Percentiles rank a stretch among this genome's conserved stretches.
Conservation (phyloP, 2,888 invertebrate species). For the Melangyna quadrimaculata region DNA sequence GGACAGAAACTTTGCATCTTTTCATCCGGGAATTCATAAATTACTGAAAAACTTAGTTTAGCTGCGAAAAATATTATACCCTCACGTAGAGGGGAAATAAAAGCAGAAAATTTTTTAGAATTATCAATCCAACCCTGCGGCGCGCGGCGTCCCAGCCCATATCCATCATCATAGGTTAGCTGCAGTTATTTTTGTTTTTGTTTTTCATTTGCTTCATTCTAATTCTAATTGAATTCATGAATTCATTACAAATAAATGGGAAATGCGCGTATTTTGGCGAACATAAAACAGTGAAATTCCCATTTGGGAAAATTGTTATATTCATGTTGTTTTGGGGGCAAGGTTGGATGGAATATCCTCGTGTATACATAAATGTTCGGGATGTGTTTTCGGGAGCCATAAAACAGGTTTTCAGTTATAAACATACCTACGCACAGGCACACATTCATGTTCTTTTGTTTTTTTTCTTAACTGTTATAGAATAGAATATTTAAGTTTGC, state of each 20-base stretch:
- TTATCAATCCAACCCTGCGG: neutral
- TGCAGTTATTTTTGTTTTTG: neutral
- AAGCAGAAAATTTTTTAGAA: neutral
- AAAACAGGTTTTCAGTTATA: conserved; percentile 62
- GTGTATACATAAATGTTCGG: conserved; percentile 6
- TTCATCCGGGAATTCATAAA: no score
- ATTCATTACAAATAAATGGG: conserved; percentile 58
- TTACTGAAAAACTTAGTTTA: no score
- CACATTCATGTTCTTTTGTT: neutral
- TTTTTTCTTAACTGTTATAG: neutral
- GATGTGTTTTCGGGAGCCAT: conserved; percentile 30
- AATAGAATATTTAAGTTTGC: conserved; percentile 67
- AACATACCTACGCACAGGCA: conserved; percentile 14
- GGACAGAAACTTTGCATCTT: no score
- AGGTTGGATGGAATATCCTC: neutral
- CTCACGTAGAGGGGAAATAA: no score
- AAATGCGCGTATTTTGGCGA: conserved; percentile 51
- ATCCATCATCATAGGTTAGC: neutral
- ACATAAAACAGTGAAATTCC: conserved; percentile 47
- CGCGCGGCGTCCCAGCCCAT: no score
- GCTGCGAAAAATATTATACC: no score
- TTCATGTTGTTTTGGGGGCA: conserved; percentile 26
- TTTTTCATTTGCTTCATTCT: conserved; percentile 49
- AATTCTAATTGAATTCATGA: conserved; percentile 70
- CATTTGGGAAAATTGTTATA: conserved; percentile 48